Evolutionary conservation across 2,888 invertebrate species (phyloP), one percentile per base, ranked within the genome.

Genomic region (Hydrotaea diabolus): DNA sequence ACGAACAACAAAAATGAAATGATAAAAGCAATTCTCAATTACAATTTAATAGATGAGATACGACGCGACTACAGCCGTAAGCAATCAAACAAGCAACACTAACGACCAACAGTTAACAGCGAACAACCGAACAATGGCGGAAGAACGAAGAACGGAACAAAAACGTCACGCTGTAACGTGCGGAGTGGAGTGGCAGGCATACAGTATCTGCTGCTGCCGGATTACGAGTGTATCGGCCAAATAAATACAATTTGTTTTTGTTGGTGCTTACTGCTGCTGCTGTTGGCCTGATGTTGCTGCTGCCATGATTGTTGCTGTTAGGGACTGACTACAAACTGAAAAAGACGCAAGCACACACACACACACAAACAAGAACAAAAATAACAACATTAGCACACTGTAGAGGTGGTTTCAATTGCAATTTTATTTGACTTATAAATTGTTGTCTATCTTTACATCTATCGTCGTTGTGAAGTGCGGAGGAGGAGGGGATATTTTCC

Each of bases 41-140:
- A 80, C 85, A 80, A 74, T 77, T 85, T 85, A 82, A 85, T 85
- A 74, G 79, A 71, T 66, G 78, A 76, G 59, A 73, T 66, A 76
- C 62, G 46, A 69, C 43, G 19, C 11, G 4, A n/a, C 15, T 26
- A 21, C 31, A 15, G 26, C 26, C 26, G 23, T 11, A 23, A 9
- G 7, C 62, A 62, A 31, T 36, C 1, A 62, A 36, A 15, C 62
- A 62, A 15, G 23, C 59, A 59, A 26, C 57, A 19, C 59, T 23
- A 62, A 62, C 62, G 31, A 62, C 36, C 66, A 77, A 82, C 59
- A 85, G 76, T 79, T 59, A 82, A 73, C 21, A 66, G 66, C 73
- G 36, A 31, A 31, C 31, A n/a, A n/a, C n/a, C n/a, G 31, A 31
- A 39, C 73, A 57, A 57, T 74, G 21, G 43, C 46, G 9, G 19